A percentile compares a stretch with the other conserved stretches of the same genome.
Evolutionary conservation across 2,888 invertebrate genomes (phyloP).

Genomic region (Yponomeuta cagnagella): DNA sequence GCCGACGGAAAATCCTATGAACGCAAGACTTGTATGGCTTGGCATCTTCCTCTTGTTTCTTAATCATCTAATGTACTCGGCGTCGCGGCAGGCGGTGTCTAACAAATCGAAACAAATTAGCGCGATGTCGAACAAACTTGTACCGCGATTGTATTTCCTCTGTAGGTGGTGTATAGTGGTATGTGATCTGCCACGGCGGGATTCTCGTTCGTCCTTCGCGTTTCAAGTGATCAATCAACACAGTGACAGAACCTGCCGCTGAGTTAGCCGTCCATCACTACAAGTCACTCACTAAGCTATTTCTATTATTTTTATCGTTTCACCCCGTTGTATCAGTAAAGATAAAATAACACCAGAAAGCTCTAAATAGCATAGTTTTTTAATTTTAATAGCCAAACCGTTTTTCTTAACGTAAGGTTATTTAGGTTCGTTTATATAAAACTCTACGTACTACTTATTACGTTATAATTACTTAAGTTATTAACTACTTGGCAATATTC

Average conservation of each 20-base stretch:
- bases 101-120: conserved; percentile 64
- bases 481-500: too few species aligned
- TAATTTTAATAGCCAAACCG: background rate
- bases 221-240: background rate
- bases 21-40: background rate
- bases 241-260: background rate
- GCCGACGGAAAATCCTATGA: background rate
- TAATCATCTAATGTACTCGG: conserved; percentile 14
- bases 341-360: background rate
- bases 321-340: background rate
- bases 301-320: background rate
- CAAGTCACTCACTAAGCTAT: background rate
- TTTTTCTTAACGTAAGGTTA: too few species aligned
- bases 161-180: background rate
- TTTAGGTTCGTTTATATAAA: too few species aligned
- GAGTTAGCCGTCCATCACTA: background rate
- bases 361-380: background rate
- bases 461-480: too few species aligned
- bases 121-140: conserved; percentile 49
- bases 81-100: conserved; percentile 28
- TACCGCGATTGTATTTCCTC: conserved; percentile 16
- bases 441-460: too few species aligned
- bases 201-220: background rate
- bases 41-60: conserved; percentile 2
- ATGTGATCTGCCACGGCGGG: background rate